These are phyloP conservation scores for Anneissia japonica DNA, from an alignment of 35 echinoderm and acorn worm species.

Conservation along the genomic window DNA sequence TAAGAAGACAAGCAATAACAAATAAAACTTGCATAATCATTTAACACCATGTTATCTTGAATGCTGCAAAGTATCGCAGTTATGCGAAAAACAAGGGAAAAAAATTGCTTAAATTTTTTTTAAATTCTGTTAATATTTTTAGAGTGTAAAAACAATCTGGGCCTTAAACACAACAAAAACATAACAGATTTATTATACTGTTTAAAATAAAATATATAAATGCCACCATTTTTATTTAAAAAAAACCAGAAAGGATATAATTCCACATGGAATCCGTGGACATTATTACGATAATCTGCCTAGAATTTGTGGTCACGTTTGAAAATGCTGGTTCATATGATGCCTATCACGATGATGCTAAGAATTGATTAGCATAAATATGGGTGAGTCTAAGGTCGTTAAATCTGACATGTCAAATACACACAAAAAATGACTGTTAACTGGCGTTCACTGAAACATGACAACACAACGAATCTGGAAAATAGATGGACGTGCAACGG, in stretches of 20 bases:
- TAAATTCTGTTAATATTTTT: too few species aligned
- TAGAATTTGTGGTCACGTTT: background rate
- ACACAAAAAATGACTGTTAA: background rate
- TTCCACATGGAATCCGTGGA: background rate
- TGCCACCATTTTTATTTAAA: too few species aligned
- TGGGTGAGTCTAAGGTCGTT: background rate
- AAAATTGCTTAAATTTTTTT: too few species aligned
- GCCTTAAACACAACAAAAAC: too few species aligned
- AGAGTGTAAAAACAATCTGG: too few species aligned
- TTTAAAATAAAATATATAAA: too few species aligned
- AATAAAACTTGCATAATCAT: background rate
- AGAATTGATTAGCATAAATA: slow-evolving; percentile 2
- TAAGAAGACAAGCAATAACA: too few species aligned
- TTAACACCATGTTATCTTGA: too few species aligned
- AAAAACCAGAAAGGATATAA: too few species aligned
- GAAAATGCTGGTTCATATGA: background rate
- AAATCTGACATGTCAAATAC: background rate
- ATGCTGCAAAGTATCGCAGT: too few species aligned
- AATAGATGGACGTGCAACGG: background rate
- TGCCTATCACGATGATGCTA: background rate
- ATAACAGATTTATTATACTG: too few species aligned
- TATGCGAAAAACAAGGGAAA: too few species aligned
- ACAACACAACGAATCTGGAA: background rate
- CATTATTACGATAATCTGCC: background rate
- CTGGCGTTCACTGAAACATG: background rate